Base-by-base conservation (phyloP, 2,888 invertebrate genomes). In the Platynereis dumerilii region DNA sequence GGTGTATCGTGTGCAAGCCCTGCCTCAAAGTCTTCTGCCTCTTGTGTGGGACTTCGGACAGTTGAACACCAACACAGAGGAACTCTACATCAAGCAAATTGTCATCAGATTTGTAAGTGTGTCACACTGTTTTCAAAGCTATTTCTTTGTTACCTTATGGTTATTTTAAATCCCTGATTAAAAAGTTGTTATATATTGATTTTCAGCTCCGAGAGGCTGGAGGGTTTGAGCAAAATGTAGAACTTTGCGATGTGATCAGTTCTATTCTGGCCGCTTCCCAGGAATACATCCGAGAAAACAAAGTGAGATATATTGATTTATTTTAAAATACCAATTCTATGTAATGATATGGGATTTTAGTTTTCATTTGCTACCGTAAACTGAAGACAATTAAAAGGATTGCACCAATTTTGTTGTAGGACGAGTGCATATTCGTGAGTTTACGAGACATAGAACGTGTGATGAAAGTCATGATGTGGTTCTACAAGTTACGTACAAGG, bases 41-140 rank as follows among this genome's bases (percentile, higher is more conserved):
- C 72, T 80, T 29, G 80, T 81, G 44, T 81, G 81, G 81, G 81
- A 82, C 73, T 82, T 82, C 71, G 81, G 81, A 28, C 78, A 79
- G 60, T 72, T 82, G 17, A 73, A 74, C 56, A 71, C 70, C 0
- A 56, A 70, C 2, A 74, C 76, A 22, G 81, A 81, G 67, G 72
- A 76, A 34, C 68, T 77, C 54, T 81, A 81, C 74, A 80, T 80
- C 39, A 66, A 66, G 20, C 78, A 80, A 72, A 81, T 81, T 75
- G 78, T 81, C 59, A 69, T 68, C 27, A 65, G 75, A 67, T 76
- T 69, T 63, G 78, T 78, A 68, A 66, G 75, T 70, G 7, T 29
- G 26, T 17, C 28, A 1, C 22, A 54, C n/a, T 15, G 20, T n/a
- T n/a, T n/a, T 3, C 10, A 22, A 5, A 15, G 20, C 7, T 2